Percentiles rank a stretch among this genome's conserved stretches.
phyloP scores from a whole-genome alignment of 2,797 vertebrate species.

The Xerus rutilus region DNA sequence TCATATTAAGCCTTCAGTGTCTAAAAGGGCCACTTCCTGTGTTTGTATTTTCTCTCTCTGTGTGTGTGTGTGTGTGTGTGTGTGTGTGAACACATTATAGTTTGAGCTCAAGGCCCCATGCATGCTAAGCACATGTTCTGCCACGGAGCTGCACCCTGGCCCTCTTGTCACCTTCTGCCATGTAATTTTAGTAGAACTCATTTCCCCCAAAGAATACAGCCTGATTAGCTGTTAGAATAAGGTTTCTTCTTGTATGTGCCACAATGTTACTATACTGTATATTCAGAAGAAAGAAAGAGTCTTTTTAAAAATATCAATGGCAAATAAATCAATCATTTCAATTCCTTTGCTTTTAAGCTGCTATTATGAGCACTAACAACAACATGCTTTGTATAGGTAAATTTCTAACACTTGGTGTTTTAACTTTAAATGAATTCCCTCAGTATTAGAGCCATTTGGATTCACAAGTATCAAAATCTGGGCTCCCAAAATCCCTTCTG shows the following conservation, averaged over 20 bases:
- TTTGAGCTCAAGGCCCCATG: neutral
- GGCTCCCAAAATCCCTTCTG: neutral
- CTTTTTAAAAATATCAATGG: neutral
- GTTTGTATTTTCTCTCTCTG: neutral
- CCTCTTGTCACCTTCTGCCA: neutral
- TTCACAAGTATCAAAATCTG: neutral
- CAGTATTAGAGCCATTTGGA: neutral
- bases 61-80: neutral
- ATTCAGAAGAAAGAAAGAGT: neutral
- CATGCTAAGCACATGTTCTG: neutral
- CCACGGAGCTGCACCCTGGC: neutral
- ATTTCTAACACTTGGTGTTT: constrained; percentile 1
- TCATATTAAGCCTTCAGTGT: neutral
- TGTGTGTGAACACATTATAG: neutral
- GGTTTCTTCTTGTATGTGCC: constrained; percentile 55
- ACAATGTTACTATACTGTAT: neutral
- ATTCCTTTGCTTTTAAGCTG: neutral
- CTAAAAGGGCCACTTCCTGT: constrained; percentile 72
- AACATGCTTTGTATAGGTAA: neutral
- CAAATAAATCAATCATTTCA: neutral
- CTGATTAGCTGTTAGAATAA: constrained; percentile 69
- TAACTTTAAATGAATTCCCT: neutral
- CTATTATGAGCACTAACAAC: neutral
- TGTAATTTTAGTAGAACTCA: constrained; percentile 43
- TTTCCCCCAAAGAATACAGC: constrained; percentile 64